These are phyloP conservation scores for Ictalurus punctatus DNA, from an alignment of 2,113 vertebrate species.

Conservation along the genomic window DNA sequence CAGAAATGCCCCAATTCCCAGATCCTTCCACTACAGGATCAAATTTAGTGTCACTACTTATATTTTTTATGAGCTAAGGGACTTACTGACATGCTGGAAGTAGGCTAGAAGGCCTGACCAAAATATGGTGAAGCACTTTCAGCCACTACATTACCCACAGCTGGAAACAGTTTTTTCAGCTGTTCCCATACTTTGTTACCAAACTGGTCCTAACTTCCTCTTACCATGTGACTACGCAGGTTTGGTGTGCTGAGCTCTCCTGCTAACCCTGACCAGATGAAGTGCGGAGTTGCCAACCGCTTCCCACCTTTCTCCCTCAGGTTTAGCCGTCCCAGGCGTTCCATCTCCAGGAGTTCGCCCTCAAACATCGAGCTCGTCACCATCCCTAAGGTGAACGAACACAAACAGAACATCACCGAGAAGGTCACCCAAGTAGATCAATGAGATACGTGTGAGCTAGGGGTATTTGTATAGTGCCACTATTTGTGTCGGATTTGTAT, in stretches of 20 bases:
- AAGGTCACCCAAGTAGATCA: constrained; percentile 69
- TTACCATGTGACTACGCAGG: neutral
- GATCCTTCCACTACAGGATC: neutral
- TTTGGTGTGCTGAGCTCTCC: constrained; percentile 53
- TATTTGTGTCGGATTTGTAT: neutral
- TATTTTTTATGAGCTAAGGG: too few relatives aligned
- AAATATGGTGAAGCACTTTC: too few relatives aligned
- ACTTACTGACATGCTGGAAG: too few relatives aligned
- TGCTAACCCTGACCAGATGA: constrained; percentile 62
- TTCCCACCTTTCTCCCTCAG: constrained; percentile 45
- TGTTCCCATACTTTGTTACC: too few relatives aligned
- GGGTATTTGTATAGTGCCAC: neutral
- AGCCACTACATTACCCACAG: too few relatives aligned
- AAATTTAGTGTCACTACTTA: too few relatives aligned
- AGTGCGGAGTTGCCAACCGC: constrained; percentile 49
- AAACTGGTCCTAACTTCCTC: neutral
- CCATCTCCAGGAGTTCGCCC: constrained; percentile 18
- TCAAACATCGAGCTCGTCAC: constrained; percentile 64
- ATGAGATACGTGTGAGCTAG: neutral
- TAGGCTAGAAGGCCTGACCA: too few relatives aligned
- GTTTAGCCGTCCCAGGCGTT: constrained; percentile 41
- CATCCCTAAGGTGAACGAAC: constrained; percentile 68
- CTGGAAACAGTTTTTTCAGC: too few relatives aligned
- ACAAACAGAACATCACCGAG: constrained; percentile 68
- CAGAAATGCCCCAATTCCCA: neutral